A percentile compares a stretch with the other conserved stretches of the same genome.
These are phyloP conservation scores for Phyto melanocephala DNA, from an alignment of 2,888 invertebrate genomes.

Conservation along the genomic window DNA sequence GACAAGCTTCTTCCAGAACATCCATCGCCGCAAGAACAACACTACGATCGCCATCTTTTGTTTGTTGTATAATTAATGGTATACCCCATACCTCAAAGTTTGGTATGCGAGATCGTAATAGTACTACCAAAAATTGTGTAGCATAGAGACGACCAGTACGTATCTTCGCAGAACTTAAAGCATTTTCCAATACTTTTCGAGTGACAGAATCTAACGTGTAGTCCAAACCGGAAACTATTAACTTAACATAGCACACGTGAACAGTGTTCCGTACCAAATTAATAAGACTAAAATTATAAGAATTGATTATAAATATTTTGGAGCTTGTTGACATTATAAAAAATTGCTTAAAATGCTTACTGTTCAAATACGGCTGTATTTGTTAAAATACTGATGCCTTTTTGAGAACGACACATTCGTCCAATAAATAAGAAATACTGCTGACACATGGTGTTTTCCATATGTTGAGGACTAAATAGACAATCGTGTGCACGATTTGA, in stretches of 20 bases:
- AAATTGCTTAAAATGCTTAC: constrained; percentile 79
- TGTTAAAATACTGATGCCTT: constrained; percentile 86
- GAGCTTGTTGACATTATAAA: no score
- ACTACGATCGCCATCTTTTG: constrained; percentile 89
- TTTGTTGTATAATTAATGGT: constrained; percentile 89
- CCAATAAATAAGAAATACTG: constrained; percentile 97
- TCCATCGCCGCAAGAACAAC: constrained; percentile 90
- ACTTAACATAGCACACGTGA: constrained; percentile 95
- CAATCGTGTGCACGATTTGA: constrained; percentile 91
- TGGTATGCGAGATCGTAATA: constrained; percentile 86
- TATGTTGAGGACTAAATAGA: constrained; percentile 91
- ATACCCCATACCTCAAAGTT: constrained; percentile 93
- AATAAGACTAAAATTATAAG: constrained; percentile 83
- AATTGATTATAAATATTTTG: no score
- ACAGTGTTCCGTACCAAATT: constrained; percentile 89
- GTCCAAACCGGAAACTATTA: constrained; percentile 94
- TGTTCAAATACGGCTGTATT: constrained; percentile 87
- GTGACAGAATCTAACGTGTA: constrained; percentile 88
- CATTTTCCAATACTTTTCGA: constrained; percentile 82
- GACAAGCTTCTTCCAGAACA: constrained; percentile 95
- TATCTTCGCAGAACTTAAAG: constrained; percentile 78
- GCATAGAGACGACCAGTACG: constrained; percentile 87
- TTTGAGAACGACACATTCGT: constrained; percentile 86
- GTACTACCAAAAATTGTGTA: constrained; percentile 92
- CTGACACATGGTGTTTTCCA: constrained; percentile 93